These are phyloP conservation scores for Callocephalon fimbriatum DNA, from an alignment of 2,113 vertebrate species.

Conservation along the genomic window DNA sequence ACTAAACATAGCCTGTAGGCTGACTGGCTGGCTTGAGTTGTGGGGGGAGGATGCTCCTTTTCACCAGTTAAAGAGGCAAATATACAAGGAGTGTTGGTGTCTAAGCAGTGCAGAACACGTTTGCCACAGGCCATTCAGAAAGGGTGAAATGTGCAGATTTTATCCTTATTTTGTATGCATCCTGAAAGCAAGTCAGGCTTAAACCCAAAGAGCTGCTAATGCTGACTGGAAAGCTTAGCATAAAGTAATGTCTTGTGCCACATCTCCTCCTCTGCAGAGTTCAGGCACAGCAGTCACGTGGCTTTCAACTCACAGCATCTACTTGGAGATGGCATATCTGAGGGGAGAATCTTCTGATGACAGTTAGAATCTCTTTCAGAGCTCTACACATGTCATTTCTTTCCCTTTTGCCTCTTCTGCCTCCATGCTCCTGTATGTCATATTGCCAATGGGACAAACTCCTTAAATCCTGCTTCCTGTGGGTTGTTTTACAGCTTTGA, in stretches of 20 bases:
- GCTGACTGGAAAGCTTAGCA: not conserved
- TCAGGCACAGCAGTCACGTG: not conserved
- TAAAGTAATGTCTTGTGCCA: not conserved
- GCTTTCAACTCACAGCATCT: not conserved
- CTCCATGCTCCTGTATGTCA: not conserved
- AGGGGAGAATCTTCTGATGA: not conserved
- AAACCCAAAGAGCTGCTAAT: not conserved
- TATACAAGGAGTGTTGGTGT: not conserved
- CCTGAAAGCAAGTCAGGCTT: not conserved
- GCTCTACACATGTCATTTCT: not conserved
- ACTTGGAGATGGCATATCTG: not conserved
- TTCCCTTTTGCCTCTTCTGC: not conserved
- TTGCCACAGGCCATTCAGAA: not conserved
- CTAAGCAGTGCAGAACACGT: not conserved
- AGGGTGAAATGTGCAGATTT: not conserved
- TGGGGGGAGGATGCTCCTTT: not conserved
- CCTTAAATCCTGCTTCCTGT: not conserved
- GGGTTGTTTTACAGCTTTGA: not conserved
- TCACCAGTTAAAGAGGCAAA: not conserved
- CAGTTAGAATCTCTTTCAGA: not conserved
- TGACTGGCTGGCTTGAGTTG: not conserved
- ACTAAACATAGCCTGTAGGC: slow-evolving; percentile 21
- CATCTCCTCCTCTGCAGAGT: not conserved
- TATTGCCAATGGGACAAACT: not conserved
- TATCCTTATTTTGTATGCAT: not conserved